A percentile compares a stretch with the other conserved stretches of the same genome.
Conservation (phyloP, 2,797 vertebrate genomes). For the Hemitrygon akajei region DNA sequence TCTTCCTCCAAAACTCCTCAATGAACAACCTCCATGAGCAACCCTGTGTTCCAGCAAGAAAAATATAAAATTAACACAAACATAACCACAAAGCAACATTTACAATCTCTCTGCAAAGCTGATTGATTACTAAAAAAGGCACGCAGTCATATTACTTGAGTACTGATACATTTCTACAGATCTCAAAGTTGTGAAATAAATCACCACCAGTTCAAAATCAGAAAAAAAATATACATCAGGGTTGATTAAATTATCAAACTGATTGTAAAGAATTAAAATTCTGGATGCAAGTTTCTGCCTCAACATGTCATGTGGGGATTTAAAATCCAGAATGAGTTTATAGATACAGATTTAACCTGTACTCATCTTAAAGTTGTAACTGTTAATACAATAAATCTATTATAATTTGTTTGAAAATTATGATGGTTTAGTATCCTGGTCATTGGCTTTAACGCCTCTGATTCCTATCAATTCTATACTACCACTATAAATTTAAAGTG, state of each 20-base stretch:
- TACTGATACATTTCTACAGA: neutral
- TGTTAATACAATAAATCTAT: too few species aligned
- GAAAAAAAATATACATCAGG: neutral
- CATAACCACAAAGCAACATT: neutral
- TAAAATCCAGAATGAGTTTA: neutral
- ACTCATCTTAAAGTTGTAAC: neutral
- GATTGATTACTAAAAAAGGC: neutral
- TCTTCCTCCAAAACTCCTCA: neutral
- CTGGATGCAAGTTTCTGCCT: neutral
- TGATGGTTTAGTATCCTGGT: too few species aligned
- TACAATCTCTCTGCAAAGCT: neutral
- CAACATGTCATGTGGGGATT: neutral
- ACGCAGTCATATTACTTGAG: neutral
- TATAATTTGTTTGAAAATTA: too few species aligned
- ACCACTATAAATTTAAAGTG: too few species aligned
- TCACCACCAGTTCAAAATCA: neutral
- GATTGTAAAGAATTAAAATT: neutral
- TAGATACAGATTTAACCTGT: neutral
- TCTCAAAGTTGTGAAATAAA: neutral
- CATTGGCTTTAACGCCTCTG: too few species aligned
- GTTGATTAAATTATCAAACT: conserved; percentile 5
- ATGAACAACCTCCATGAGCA: neutral
- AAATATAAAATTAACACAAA: neutral
- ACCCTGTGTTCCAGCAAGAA: neutral
- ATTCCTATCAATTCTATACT: too few species aligned